Evolutionary conservation across 2,113 vertebrate genomes (phyloP).

Genomic region (Chlorodrepanis virens): DNA sequence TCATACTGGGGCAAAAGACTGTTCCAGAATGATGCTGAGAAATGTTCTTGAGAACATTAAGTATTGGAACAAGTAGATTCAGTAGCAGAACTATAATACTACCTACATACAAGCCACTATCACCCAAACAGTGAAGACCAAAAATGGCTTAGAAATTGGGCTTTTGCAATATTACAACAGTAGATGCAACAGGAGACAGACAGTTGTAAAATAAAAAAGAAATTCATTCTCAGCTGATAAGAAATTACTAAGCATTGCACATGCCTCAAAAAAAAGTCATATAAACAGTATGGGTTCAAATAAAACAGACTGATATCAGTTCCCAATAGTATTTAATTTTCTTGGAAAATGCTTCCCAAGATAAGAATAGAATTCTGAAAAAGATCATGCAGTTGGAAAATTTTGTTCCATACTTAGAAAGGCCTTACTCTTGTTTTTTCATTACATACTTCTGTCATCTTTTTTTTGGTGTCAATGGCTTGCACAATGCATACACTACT

Average conservation of each 20-base stretch:
- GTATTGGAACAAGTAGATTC: not conserved
- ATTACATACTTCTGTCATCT: not conserved
- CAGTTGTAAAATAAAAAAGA: not conserved
- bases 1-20: not conserved
- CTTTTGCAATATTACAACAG: not conserved
- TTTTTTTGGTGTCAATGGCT: not conserved
- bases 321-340: not conserved
- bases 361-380: not conserved
- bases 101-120: not conserved
- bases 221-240: not conserved
- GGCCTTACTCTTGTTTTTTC: not conserved
- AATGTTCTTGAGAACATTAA: not conserved
- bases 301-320: not conserved
- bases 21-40: not conserved
- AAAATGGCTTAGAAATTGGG: not conserved
- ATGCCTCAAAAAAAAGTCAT: not conserved
- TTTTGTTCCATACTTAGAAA: not conserved
- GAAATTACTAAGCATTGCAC: not conserved
- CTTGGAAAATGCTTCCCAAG: not conserved
- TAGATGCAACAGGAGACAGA: not conserved
- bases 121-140: not conserved
- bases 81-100: not conserved
- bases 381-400: not conserved
- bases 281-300: not conserved
- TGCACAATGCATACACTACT: not conserved